Evolutionary conservation across 2,113 vertebrate genomes (phyloP).

Genomic region (Pimephales promelas): DNA sequence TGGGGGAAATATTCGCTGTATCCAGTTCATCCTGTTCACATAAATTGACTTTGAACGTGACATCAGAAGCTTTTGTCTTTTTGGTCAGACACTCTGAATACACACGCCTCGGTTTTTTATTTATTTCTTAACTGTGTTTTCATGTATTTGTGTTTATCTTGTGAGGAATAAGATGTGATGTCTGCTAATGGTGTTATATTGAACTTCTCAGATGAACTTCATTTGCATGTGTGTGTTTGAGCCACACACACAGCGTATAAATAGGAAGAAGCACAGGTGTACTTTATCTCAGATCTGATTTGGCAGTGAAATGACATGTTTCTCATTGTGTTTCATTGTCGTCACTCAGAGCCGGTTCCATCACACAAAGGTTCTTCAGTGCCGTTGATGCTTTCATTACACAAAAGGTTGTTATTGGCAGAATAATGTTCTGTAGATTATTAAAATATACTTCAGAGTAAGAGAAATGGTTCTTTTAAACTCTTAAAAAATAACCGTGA

Average conservation of each 20-base stretch:
- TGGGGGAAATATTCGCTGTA: neutral
- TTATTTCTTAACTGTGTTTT: too few relatives aligned
- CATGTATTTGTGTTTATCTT: neutral
- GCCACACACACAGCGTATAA: neutral
- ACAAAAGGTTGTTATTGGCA: neutral
- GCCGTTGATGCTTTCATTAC: too few relatives aligned
- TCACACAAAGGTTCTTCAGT: neutral
- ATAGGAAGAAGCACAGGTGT: neutral
- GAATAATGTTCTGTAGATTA: neutral
- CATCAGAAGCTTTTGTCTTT: neutral
- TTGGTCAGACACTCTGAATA: neutral
- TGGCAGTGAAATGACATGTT: neutral
- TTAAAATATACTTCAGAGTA: neutral
- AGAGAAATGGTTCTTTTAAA: neutral
- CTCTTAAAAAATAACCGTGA: too few relatives aligned
- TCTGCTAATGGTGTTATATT: neutral
- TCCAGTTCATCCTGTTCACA: slow-evolving; percentile 12
- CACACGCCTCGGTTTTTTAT: neutral
- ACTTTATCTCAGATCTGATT: neutral
- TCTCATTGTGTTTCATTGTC: neutral
- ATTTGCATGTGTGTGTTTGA: neutral
- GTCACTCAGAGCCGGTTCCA: neutral
- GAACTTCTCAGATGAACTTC: neutral
- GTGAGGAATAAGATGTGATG: neutral
- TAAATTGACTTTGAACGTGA: neutral